Evolutionary conservation across 2,113 vertebrate species (phyloP).

Genomic region (Eptesicus fuscus): DNA sequence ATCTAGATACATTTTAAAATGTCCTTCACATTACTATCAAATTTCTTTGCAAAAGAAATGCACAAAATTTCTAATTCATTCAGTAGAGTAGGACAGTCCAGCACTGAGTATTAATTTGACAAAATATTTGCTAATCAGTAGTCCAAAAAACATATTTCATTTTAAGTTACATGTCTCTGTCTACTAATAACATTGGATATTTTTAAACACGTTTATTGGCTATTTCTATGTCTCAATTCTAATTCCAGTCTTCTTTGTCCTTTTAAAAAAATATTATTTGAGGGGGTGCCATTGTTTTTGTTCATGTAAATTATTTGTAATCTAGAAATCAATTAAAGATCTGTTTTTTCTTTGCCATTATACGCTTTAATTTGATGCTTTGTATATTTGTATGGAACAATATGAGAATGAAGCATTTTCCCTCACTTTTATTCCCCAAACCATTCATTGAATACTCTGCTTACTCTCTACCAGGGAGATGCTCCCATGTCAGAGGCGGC

Average conservation of each 20-base stretch:
- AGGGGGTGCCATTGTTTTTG: background rate
- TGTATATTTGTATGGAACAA: background rate
- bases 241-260: background rate
- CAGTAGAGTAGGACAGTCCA: background rate
- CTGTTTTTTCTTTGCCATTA: background rate
- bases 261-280: background rate
- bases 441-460: background rate
- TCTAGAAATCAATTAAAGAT: background rate
- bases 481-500: background rate
- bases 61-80: background rate
- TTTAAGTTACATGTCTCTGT: background rate
- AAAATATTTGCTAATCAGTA: background rate
- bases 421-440: background rate
- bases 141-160: background rate
- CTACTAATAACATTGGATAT: background rate
- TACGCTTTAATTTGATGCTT: background rate
- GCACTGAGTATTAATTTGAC: background rate
- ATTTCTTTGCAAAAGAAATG: background rate
- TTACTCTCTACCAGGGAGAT: background rate
- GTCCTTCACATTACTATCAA: background rate
- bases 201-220: background rate
- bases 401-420: background rate
- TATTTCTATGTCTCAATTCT: conserved; percentile 2
- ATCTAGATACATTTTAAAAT: background rate
- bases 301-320: background rate